phyloP scores from a whole-genome alignment of 2,113 vertebrate genomes.

The Camarhynchus parvulus region DNA sequence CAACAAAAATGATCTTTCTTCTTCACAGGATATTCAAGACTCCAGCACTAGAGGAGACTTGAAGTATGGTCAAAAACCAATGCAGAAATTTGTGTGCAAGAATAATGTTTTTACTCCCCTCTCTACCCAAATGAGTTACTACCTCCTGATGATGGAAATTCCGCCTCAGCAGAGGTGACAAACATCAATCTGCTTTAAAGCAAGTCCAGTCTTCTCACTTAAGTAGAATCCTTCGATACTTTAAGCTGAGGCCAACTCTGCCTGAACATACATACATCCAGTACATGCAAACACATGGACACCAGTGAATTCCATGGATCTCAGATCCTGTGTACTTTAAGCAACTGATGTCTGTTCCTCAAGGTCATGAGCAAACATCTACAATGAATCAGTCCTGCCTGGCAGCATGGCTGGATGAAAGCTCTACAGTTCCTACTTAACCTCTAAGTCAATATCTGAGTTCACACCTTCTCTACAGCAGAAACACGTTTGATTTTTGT shows the following conservation, averaged over 20 bases:
- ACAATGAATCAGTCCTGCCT: not conserved
- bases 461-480: not conserved
- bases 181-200: not conserved
- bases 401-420: not conserved
- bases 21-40: not conserved
- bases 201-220: not conserved
- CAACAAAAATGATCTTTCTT: not conserved
- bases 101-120: not conserved
- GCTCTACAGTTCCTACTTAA: not conserved
- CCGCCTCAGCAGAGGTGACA: not conserved
- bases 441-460: not conserved
- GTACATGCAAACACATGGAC: not conserved
- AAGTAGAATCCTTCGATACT: not conserved
- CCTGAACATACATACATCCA: not conserved
- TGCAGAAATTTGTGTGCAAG: not conserved
- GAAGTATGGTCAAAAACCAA: not conserved
- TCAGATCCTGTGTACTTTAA: not conserved
- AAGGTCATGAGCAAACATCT: not conserved
- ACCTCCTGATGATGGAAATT: not conserved
- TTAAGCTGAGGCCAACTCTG: not conserved
- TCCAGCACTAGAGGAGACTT: not conserved
- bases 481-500: not conserved
- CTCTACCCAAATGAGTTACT: not conserved
- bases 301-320: not conserved
- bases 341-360: not conserved